Evolutionary conservation across 2,888 invertebrate species (phyloP).

Genomic region (Omphaloscelis lunosa): DNA sequence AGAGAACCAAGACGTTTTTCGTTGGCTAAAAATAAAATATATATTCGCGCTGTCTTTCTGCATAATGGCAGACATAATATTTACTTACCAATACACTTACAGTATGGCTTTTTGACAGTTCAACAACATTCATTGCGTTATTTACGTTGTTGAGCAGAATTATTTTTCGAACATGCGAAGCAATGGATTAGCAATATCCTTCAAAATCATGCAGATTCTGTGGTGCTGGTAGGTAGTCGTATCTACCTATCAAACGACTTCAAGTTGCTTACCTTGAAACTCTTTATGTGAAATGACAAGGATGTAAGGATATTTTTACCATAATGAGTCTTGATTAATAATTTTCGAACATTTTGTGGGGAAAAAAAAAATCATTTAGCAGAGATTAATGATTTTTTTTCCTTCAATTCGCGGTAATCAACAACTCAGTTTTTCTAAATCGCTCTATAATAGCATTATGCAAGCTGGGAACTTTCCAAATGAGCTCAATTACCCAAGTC

Average conservation of each 20-base stretch:
- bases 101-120: too few species aligned
- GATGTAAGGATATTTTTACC: background rate
- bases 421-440: slow-evolving; percentile 12
- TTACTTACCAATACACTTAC: background rate
- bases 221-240: background rate
- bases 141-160: too few species aligned
- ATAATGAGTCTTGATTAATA: background rate
- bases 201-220: too few species aligned
- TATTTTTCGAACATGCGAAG: too few species aligned
- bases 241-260: background rate
- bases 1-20: too few species aligned
- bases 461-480: slow-evolving; percentile 57
- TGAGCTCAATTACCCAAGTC: slow-evolving; percentile 56
- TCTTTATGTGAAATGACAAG: background rate
- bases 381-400: background rate
- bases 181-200: too few species aligned
- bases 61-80: background rate
- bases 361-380: background rate
- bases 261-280: background rate
- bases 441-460: slow-evolving; percentile 28
- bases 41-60: background rate
- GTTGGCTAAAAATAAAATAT: background rate
- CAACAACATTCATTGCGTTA: too few species aligned
- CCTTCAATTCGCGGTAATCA: background rate
- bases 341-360: background rate